Evolutionary conservation across 2,888 invertebrate genomes (phyloP), one percentile per base, ranked within the genome.

Genomic region (Autographa gamma): DNA sequence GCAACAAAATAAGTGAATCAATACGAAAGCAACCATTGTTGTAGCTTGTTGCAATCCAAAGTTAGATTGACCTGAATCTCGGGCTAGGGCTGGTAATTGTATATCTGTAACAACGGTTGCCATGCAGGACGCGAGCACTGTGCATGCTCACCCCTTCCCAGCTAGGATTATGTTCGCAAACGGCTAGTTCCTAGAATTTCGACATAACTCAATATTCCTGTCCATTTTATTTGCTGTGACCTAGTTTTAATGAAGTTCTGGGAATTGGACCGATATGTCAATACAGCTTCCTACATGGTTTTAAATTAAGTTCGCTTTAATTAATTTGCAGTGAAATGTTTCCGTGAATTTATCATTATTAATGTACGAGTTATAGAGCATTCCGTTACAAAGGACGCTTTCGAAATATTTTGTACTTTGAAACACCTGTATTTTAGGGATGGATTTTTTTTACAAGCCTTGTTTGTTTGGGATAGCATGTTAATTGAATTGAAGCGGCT

Each of bases 41-140:
- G 7, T 7, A 58, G 25, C 13, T 31, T 38, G 14, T 11, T n/a
- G 16, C 31, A 69, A n/a, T 43, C 43, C 54, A 16, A 31, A 61
- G 61, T 52, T 64, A 64, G 59, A 43, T 25, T 60, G 61, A 32
- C 79, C 63, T 54, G 58, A 9, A 59, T 64, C 76, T 76, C 66
- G 66, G 71, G 61, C 61, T 31, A 38, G 63, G 31, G 58, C 25
- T 54, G 25, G 66, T 75, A 79, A 70, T 66, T 70, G 58, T 38
- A 61, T 74, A 62, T 60, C 19, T 13, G 38, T 19, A 38, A 41
- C 43, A 63, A 25, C n/a, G 18, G 61, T 61, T 62, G 38, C 43
- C 34, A 48, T 63, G 63, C 38, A 56, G 25, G n/a, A n/a, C n/a
- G n/a, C n/a, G n/a, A n/a, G n/a, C n/a, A n/a, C n/a, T n/a, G n/a